Evolutionary conservation across 1,140 invertebrate genomes (phyloP), one percentile per base, ranked within the genome.

Genomic region (Trichomalopsis sarcophagae): DNA sequence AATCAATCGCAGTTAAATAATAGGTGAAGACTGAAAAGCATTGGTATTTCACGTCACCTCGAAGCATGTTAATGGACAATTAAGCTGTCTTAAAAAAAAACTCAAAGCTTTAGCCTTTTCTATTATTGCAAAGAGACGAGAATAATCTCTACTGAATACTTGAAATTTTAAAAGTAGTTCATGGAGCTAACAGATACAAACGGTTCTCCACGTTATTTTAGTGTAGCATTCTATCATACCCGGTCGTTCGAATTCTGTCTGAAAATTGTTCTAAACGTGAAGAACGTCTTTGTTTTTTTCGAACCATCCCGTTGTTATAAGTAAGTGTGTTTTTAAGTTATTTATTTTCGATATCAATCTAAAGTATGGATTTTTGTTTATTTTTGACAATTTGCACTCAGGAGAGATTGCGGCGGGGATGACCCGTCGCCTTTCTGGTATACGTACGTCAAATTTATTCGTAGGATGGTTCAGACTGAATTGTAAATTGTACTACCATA

Each of bases 391-490:
- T 75, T 14, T 75, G 36, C 74, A 33, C 27, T 33, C 33, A 13
- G 27, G 27, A 4, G 36, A 47, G 74, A 27, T 40, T 75, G 13
- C 36, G 33, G 74, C 55, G 55, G 14, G 40, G 6, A 74, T 21
- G 36, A 75, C 73, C 44, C 17, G 11, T 33, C 44, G n/a, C 33
- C 23, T 47, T 30, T 27, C 33, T 78, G 44, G 47, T 44, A 85
- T 74, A 71, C 55, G n/a, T 30, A 77, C 17, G 27, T 27, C 47
- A 73, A 81, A 44, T 75, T 75, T 13, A 71, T 81, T 82, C 5
- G 2, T 77, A 78, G 79, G 74, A 85, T 85, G 84, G 62, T 82
- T 85, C 79, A 85, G 84, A 85, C 79, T 85, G 84, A 85, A 85
- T 82, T 85, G 62, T 85, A 85, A 81, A 85, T 85, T 85, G 21